A percentile compares a stretch with the other conserved stretches of the same genome.
Conservation (phyloP, 2,888 invertebrate species). For the Philereme transversata region DNA sequence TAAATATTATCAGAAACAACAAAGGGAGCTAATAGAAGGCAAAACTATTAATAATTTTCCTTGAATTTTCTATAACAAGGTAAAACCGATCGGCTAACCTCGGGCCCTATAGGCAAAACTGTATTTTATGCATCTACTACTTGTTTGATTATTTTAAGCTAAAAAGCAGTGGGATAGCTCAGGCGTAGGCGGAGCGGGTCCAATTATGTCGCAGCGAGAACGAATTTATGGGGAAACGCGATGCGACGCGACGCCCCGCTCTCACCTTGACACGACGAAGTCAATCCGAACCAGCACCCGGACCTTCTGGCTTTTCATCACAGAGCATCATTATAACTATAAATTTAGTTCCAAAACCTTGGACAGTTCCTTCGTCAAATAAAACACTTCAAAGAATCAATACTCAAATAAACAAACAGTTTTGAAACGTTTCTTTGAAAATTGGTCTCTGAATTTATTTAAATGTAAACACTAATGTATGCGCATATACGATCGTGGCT, state of each 20-base stretch:
- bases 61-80: neutral
- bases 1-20: constrained; percentile 14
- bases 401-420: constrained; percentile 18
- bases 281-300: constrained; percentile 52
- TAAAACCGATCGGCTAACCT: too few species aligned
- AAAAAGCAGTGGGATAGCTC: constrained; percentile 29
- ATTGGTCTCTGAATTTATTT: constrained; percentile 29
- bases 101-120: too few species aligned
- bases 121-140: neutral
- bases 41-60: constrained; percentile 9
- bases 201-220: constrained; percentile 71
- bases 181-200: constrained; percentile 68
- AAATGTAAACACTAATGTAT: constrained; percentile 34
- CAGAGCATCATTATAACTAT: constrained; percentile 14
- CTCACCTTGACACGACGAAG: constrained; percentile 57
- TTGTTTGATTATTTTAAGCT: constrained; percentile 31
- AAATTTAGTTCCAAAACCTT: constrained; percentile 7
- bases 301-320: constrained; percentile 40
- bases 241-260: constrained; percentile 40
- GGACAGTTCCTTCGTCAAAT: neutral
- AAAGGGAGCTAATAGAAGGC: neutral
- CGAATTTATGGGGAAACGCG: constrained; percentile 67
- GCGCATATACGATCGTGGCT: constrained; percentile 37
- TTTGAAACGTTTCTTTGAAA: constrained; percentile 23
- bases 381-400: constrained; percentile 17